Evolutionary conservation across 30 jellyfish, hydroid and myxozoan genomes (phyloP).

Genomic region (Cassiopea andromeda): DNA sequence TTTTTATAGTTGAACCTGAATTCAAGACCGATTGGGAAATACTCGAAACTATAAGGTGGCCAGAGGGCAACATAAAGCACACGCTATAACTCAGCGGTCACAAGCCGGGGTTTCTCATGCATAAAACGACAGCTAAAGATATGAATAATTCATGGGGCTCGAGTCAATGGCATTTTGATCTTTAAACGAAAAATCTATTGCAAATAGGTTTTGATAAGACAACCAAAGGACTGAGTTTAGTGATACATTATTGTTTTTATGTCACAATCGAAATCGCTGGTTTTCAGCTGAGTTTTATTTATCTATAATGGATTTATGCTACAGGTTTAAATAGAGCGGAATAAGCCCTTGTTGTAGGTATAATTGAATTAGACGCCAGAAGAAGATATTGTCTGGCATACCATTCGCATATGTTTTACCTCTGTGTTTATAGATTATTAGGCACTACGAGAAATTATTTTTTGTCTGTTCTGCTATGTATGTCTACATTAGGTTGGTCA

Average conservation of each 20-base stretch:
- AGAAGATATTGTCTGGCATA: not conserved
- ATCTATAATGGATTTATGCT: not conserved
- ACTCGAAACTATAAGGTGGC: not conserved
- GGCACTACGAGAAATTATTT: no score
- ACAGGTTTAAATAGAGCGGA: not conserved
- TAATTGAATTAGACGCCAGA: not conserved
- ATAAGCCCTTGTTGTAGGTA: not conserved
- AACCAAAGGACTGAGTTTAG: constrained; percentile 18
- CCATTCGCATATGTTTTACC: no score
- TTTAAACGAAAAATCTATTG: constrained; percentile 31
- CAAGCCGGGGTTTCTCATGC: not conserved
- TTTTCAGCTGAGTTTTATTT: not conserved
- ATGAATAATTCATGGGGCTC: constrained; percentile 19
- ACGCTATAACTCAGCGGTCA: not conserved
- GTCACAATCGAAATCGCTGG: not conserved
- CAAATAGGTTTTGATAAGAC: constrained; percentile 1
- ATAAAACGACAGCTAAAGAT: not conserved
- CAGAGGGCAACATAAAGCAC: not conserved
- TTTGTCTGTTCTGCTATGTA: no score
- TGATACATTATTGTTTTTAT: not conserved
- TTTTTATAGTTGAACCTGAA: not conserved
- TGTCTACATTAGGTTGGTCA: no score
- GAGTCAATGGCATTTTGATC: constrained; percentile 37
- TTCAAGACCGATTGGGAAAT: not conserved
- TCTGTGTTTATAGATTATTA: no score